Evolutionary conservation across 2,797 vertebrate species (phyloP).

Genomic region (Halcyon badia): DNA sequence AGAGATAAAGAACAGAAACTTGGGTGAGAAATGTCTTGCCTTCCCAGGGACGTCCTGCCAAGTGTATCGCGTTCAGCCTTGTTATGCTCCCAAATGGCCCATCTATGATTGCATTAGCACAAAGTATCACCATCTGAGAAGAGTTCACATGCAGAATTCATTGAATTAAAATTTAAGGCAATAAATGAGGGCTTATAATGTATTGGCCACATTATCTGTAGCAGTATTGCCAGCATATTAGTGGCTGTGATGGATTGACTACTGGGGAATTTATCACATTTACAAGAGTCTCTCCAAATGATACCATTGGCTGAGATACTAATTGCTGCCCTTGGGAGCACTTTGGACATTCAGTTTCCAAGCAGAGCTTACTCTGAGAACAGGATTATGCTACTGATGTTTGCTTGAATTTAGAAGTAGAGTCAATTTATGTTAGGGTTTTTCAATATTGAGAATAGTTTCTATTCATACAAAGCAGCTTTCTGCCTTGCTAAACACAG

Average conservation of each 20-base stretch:
- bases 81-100: constrained; percentile 23
- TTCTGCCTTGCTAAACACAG: background rate
- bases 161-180: constrained; percentile 55
- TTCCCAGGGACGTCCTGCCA: background rate
- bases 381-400: constrained; percentile 11
- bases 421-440: background rate
- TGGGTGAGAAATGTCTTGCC: background rate
- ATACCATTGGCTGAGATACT: constrained; percentile 50
- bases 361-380: constrained; percentile 24
- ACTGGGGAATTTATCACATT: constrained; percentile 60
- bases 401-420: background rate
- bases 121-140: background rate
- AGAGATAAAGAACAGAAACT: constrained; percentile 16
- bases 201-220: constrained; percentile 52
- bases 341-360: constrained; percentile 55
- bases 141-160: constrained; percentile 13
- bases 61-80: background rate
- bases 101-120: constrained; percentile 25
- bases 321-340: constrained; percentile 55
- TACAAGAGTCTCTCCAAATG: constrained; percentile 13
- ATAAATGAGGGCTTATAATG: constrained; percentile 48
- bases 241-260: constrained; percentile 46
- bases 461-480: background rate
- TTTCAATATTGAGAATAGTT: background rate
- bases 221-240: constrained; percentile 41